Evolutionary conservation across 2,888 invertebrate genomes (phyloP).

Genomic region (Chymomyza amoena): DNA sequence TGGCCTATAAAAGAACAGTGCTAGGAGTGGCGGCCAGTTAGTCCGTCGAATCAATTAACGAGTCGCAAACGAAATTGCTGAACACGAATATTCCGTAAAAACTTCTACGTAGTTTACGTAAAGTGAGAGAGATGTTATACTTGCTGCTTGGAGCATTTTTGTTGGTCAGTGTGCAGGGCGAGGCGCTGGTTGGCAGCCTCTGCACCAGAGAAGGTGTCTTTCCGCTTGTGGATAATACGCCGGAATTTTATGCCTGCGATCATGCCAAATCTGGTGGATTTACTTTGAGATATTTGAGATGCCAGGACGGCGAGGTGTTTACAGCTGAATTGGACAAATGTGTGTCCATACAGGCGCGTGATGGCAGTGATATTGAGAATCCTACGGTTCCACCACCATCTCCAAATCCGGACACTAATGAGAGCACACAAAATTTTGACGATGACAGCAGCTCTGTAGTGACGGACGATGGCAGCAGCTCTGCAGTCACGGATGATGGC

Average conservation of each 20-base stretch:
- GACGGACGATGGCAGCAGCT: neutral
- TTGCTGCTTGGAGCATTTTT: constrained; percentile 7
- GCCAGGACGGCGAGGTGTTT: constrained; percentile 48
- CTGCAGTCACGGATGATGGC: neutral
- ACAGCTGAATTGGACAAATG: constrained; percentile 37
- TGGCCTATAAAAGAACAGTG: constrained; percentile 60
- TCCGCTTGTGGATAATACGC: constrained; percentile 43
- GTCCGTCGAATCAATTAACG: constrained; percentile 49
- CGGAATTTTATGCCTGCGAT: constrained; percentile 54
- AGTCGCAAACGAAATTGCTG: constrained; percentile 18
- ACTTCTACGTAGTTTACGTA: neutral
- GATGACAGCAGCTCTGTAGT: neutral
- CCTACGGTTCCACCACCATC: constrained; percentile 47
- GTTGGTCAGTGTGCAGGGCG: constrained; percentile 20
- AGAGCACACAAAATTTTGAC: constrained; percentile 1
- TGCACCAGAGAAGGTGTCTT: constrained; percentile 50
- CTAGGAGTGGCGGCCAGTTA: constrained; percentile 47
- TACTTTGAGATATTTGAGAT: constrained; percentile 39
- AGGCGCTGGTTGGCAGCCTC: constrained; percentile 9
- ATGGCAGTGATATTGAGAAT: constrained; percentile 50
- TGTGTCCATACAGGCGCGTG: constrained; percentile 12
- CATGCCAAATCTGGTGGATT: constrained; percentile 41
- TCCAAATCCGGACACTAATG: constrained; percentile 4
- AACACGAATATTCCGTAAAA: neutral
- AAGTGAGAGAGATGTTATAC: constrained; percentile 26